Evolutionary conservation across 23 tunicate genomes (phyloP), one percentile per base, ranked within the genome.

Genomic region (Trididemnum nubilum): DNA sequence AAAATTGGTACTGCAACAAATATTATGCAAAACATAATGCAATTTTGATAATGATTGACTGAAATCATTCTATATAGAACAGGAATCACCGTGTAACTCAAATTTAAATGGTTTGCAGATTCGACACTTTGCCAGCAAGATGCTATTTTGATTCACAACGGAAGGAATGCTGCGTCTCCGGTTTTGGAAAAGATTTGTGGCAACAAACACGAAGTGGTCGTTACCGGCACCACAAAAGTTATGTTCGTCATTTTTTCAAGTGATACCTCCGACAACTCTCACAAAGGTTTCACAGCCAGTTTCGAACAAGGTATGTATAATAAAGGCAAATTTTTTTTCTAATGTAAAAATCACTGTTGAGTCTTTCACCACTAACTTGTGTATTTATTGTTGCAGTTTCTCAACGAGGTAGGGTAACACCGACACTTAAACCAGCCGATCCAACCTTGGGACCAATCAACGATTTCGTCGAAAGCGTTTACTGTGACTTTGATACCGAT

Each of bases 141-240:
- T 34, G 92, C 92, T 2, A 87, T 87, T 37, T 32, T 87, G 29
- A 36, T 87, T 73, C 92, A 87, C 33, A 87, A 87, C 1, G 92
- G 92, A 5, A 0, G 23, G 21, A 58, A 74, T 64, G 87, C 92
- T 1, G 81, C 74, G 4, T 87, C 92, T 12, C 87, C 87, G 12
- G 40, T 72, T 2, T 64, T 82, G 64, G 39, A 51, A 27, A 66
- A 29, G 26, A 73, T 87, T 59, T 87, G 92, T 73, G 92, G 87
- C 81, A 60, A 59, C 24, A 38, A 60, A 27, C 22, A 19, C 2
- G 21, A 33, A 37, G 31, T 52, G 19, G 67, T 81, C 4, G 72
- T 83, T 73, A 61, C 78, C 28, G 78, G 87, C 72, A 83, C 87
- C 2, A 40, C 33, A n/a, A 73, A 83, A 23, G 37, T 33, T 28